phyloP scores from a whole-genome alignment of 2,797 vertebrate genomes.

The Emydoidea blandingii region DNA sequence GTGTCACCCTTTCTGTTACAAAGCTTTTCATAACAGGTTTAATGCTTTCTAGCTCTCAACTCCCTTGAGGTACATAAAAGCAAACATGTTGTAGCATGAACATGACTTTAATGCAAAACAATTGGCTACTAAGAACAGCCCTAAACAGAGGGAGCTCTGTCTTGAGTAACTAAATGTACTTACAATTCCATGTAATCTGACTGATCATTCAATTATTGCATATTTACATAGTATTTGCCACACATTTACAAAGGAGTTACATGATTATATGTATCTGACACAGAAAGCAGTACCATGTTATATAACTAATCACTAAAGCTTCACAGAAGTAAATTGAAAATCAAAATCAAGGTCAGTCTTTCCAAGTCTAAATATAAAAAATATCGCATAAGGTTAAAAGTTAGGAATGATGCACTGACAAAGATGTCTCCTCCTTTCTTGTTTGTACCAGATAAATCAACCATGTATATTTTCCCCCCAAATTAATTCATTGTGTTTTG shows the following conservation, averaged over 20 bases:
- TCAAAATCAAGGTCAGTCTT: constrained; percentile 15
- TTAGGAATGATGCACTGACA: constrained; percentile 14
- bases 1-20: not conserved
- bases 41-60: not conserved
- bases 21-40: not conserved
- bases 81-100: constrained; percentile 14
- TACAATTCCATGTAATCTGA: constrained; percentile 37
- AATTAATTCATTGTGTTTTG: constrained; percentile 35
- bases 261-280: constrained; percentile 3
- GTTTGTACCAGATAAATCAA: constrained; percentile 42
- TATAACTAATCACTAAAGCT: constrained; percentile 39
- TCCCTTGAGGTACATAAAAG: not conserved
- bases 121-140: not conserved
- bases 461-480: not conserved
- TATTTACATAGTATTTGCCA: constrained; percentile 55
- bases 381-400: not conserved
- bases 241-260: constrained; percentile 45
- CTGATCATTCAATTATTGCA: constrained; percentile 47
- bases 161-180: constrained; percentile 25
- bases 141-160: not conserved
- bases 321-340: constrained; percentile 14
- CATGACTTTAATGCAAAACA: constrained; percentile 21
- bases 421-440: constrained; percentile 18
- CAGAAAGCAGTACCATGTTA: constrained; percentile 30
- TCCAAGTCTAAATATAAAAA: not conserved